Evolutionary conservation across 2,888 invertebrate species (phyloP).

Genomic region (Scaptodrosophila latifasciaeformis): DNA sequence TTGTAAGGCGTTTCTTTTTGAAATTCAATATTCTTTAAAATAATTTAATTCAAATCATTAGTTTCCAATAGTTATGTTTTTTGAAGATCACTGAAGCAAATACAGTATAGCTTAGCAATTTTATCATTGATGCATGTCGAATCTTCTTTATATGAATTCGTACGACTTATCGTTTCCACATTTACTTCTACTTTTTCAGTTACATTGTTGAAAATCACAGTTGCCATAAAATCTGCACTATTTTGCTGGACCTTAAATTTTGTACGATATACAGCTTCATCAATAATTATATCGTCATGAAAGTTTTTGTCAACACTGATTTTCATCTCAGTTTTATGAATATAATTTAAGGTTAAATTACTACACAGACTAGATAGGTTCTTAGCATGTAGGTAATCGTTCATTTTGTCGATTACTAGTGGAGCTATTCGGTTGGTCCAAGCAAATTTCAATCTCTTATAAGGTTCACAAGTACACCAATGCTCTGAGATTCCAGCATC

Average conservation of each 20-base stretch:
- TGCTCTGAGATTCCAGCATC: slow-evolving; percentile 81
- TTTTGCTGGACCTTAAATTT: slow-evolving; percentile 80
- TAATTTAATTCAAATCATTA: too few species aligned
- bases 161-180: slow-evolving; percentile 78
- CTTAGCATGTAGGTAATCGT: slow-evolving; percentile 39
- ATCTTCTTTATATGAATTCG: slow-evolving; percentile 76
- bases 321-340: slow-evolving; percentile 34
- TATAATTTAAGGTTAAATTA: slow-evolving; percentile 20
- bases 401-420: slow-evolving; percentile 35
- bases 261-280: slow-evolving; percentile 58
- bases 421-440: slow-evolving; percentile 38
- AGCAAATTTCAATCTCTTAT: neutral
- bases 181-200: slow-evolving; percentile 74
- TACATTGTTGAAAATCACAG: slow-evolving; percentile 75
- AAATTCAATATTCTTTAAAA: too few species aligned
- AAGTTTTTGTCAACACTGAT: neutral
- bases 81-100: slow-evolving; percentile 34
- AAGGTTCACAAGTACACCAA: slow-evolving; percentile 81
- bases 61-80: too few species aligned
- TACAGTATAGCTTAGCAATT: slow-evolving; percentile 47
- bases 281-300: neutral
- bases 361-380: slow-evolving; percentile 35
- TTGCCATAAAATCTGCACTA: slow-evolving; percentile 81
- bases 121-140: slow-evolving; percentile 74
- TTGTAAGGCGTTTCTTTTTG: too few species aligned